Evolutionary conservation across 1,140 invertebrate species (phyloP).

Genomic region (Tetraneura akinire): DNA sequence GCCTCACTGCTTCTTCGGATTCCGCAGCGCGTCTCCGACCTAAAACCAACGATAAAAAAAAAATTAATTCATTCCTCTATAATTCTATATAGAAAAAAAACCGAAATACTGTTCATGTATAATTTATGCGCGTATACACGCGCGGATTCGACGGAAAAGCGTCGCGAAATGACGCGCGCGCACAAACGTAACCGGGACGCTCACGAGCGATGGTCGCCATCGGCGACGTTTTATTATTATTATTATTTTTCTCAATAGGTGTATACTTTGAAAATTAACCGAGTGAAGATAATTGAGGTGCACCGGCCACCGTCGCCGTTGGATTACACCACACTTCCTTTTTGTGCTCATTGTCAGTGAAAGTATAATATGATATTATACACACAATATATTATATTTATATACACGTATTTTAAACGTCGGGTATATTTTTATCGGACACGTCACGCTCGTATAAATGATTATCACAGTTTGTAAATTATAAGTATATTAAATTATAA

Average conservation of each 20-base stretch:
- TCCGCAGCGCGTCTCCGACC: slow-evolving; percentile 37
- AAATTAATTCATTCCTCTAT: background rate
- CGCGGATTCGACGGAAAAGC: background rate
- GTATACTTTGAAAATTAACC: slow-evolving; percentile 45
- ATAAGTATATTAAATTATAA: slow-evolving; percentile 50
- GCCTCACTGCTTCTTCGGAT: slow-evolving; percentile 38
- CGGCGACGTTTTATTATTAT: slow-evolving; percentile 45
- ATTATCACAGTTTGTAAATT: slow-evolving; percentile 45
- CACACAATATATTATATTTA: background rate
- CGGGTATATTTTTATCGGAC: slow-evolving; percentile 45
- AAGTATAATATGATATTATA: slow-evolving; percentile 26
- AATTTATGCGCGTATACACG: too few species aligned
- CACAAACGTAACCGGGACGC: background rate
- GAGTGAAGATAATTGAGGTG: slow-evolving; percentile 45
- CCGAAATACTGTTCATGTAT: too few species aligned
- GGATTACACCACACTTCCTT: slow-evolving; percentile 51
- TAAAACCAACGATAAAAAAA: background rate
- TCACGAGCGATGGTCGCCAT: too few species aligned
- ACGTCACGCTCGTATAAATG: slow-evolving; percentile 47
- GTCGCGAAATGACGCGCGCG: background rate
- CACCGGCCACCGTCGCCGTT: slow-evolving; percentile 10
- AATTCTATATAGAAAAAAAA: too few species aligned
- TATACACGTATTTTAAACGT: slow-evolving; percentile 28
- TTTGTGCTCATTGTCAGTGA: slow-evolving; percentile 50
- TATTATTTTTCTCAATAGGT: slow-evolving; percentile 10